A percentile compares a stretch with the other conserved stretches of the same genome.
These are phyloP conservation scores for cattle (Bos taurus) DNA, from an alignment of 2,113 vertebrate species.

Conservation along the genomic window ARS-UCD2.0 NC_037338.1:2240001-2240500, in stretches of 20 bases:
- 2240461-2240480: conserved; percentile 19
- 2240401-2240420: neutral
- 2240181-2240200: neutral
- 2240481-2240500: neutral
- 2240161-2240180: neutral
- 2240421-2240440: conserved; percentile 62
- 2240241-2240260: neutral
- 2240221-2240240: neutral
- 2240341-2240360: neutral
- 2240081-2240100: neutral
- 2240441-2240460: conserved; percentile 53
- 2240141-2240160: neutral
- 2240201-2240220: neutral
- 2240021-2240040: neutral
- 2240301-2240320: neutral
- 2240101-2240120: fast-evolving
- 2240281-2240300: neutral
- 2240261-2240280: neutral
- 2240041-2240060: neutral
- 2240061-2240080: neutral
- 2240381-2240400: neutral
- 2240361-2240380: neutral
- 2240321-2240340: conserved; percentile 26
- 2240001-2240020: neutral
- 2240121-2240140: neutral